Percentiles rank a stretch among this genome's conserved stretches.
phyloP scores from a whole-genome alignment of 2,113 vertebrate genomes.

The human region GRCh38 chr14:27946001-27946500 shows the following conservation, averaged over 20 bases:
- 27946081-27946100: neutral
- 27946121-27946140: neutral
- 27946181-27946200: neutral
- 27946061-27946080: neutral
- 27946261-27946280: neutral
- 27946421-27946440: neutral
- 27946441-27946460: neutral
- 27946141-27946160: neutral
- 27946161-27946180: neutral
- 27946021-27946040: fast-evolving
- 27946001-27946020: neutral
- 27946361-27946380: neutral
- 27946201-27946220: neutral
- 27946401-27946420: neutral
- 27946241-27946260: neutral
- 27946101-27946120: neutral
- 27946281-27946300: neutral
- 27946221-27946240: neutral
- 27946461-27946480: neutral
- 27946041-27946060: neutral
- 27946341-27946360: neutral
- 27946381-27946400: neutral
- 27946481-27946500: neutral
- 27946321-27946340: neutral
- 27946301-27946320: neutral